Conservation (phyloP, 30 jellyfish, hydroid and myxozoan genomes). For the Hydractinia symbiolongicarpus region DNA sequence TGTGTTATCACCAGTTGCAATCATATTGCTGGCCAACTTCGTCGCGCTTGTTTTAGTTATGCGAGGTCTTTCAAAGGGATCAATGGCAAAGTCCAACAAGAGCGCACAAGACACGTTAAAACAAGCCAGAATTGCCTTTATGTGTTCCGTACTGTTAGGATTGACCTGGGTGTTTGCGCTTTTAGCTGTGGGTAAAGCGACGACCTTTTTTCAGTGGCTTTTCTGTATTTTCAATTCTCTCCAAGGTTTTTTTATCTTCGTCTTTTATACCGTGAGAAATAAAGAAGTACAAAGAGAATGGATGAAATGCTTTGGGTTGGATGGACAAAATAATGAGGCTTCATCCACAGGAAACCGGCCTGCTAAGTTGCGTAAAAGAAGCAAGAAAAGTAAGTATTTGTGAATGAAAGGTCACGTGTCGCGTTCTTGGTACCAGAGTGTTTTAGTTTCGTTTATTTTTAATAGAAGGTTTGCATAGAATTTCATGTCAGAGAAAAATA, state of each 20-base stretch:
- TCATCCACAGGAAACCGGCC: background rate
- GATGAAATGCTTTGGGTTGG: constrained; percentile 7
- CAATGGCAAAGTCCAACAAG: background rate
- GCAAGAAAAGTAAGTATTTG: no score
- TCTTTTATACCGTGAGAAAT: constrained; percentile 30
- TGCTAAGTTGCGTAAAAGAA: no score
- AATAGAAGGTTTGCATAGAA: no score
- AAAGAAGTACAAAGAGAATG: constrained; percentile 18
- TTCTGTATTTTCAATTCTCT: constrained; percentile 34
- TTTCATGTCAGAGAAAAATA: no score
- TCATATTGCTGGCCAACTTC: constrained; percentile 16
- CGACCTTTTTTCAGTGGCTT: constrained; percentile 25
- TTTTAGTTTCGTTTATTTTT: no score
- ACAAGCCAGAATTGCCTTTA: constrained; percentile 30
- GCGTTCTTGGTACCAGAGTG: no score
- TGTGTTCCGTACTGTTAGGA: constrained; percentile 22
- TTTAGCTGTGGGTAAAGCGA: constrained; percentile 24
- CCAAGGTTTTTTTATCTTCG: constrained; percentile 29
- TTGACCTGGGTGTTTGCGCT: constrained; percentile 32
- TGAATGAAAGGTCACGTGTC: no score
- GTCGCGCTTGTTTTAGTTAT: constrained; percentile 20
- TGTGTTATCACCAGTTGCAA: constrained; percentile 24
- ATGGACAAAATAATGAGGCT: background rate
- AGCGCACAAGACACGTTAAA: background rate
- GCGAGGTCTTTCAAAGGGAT: constrained; percentile 13